Evolutionary conservation across 2,113 vertebrate genomes (phyloP), one percentile per base, ranked within the genome.

Genomic region (Glareola pratincola): DNA sequence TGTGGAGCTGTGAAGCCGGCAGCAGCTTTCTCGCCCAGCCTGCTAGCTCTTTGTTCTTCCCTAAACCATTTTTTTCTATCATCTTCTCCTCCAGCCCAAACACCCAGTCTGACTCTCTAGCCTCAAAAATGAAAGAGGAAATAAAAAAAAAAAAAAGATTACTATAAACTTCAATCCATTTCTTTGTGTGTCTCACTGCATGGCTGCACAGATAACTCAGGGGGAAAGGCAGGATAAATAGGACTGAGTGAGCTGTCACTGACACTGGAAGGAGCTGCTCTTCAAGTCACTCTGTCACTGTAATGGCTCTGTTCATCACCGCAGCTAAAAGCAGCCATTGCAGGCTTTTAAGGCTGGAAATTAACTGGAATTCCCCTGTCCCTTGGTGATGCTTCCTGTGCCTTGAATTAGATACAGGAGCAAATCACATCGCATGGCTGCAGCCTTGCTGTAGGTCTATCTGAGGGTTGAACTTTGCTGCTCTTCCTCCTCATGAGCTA

Each of bases 291-390:
- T 64, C 67, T 73, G 27, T 79, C 72, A 30, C 15, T 20, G 50
- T 83, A 85, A 91, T 41, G 29, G 16, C 26, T 87, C 10, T 78
- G 79, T 71, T 21, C 54, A 77, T 47, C 26, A 3, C 4, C 14
- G 41, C 82, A 88, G 83, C 82, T 90, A 41, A 88, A 88, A 94
- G 67, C 71, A 90, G 53, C 57, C 51, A 72, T 83, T 74, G 88
- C 8, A 74, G 53, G 45, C 54, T 85, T 73, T 80, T 80, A 91
- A 80, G 75, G 14, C 24, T 90, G 66, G 54, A 76, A 83, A 92
- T 50, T n/a, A 83, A 76, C 20, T 36, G 85, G 27, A 82, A 80
- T 62, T 57, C 24, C 23, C 9, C 19, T 32, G 45, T 95, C 29
- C 24, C 63, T 74, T 9, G 19, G 68, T 91, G 90, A 60, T 12